Evolutionary conservation across 2,888 invertebrate species (phyloP), one percentile per base, ranked within the genome.

Genomic region (Diarsia dahlii): DNA sequence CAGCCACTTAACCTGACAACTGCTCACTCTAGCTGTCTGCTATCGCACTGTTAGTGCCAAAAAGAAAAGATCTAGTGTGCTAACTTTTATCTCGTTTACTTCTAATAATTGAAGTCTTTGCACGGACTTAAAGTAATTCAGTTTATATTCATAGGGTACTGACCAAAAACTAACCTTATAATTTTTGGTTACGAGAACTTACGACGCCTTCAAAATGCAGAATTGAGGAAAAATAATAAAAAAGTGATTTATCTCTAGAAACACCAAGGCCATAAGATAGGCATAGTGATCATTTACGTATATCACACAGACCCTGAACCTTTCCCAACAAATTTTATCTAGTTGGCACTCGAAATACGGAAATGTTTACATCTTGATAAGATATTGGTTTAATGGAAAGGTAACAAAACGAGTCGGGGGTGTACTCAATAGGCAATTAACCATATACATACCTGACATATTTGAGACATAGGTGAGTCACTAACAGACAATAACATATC

Each of bases 281-380:
- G n/a, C 45, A 20, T 9, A 71, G 50, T 69, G 23, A 68, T 56
- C 46, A 39, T 48, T n/a, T 39, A 8, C 39, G 10, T 46, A 52
- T 23, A 60, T 12, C 15, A 45, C 28, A 9, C 28, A 71, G 58
- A n/a, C 50, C 45, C 58, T 79, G 71, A 70, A 45, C 50, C 50
- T 60, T 71, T 20, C 58, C n/a, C 45, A 79, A 79, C n/a, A 79
- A 45, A 13, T 45, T 28, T 50, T 79, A 79, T 79, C 56, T 50
- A 48, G 10, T 50, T n/a, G 2, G 20, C 12, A 39, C 46, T 63
- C 23, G 4, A 64, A 23, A 46, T 46, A 50, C 28, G 74, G 56
- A 58, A 75, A 75, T 75, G 74, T 77, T 64, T 48, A 80, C 12
- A 74, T 56, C 28, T 56, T 64, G 81, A 77, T 74, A 46, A 64